A percentile compares a stretch with the other conserved stretches of the same genome.
Conservation (phyloP, 1,140 invertebrate genomes). For the Drosophila equinoxialis region DNA sequence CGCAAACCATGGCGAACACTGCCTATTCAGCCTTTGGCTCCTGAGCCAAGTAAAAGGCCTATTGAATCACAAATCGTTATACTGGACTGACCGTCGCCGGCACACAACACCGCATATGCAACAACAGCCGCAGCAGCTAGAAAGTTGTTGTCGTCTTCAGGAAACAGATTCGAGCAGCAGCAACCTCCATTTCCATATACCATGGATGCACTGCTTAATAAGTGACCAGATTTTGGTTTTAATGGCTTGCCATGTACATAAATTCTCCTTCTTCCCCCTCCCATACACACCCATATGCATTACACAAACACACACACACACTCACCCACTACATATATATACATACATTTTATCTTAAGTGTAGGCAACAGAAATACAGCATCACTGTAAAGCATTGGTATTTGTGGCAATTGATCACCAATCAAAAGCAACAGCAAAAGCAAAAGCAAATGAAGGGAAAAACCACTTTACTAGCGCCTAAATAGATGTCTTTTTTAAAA, state of each 20-base stretch:
- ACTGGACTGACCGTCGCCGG: conserved; percentile 86
- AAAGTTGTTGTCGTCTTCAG: conserved; percentile 69
- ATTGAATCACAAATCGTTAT: conserved; percentile 87
- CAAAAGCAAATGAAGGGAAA: conserved; percentile 21
- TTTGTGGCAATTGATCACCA: conserved; percentile 37
- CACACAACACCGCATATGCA: conserved; percentile 50
- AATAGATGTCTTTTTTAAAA: conserved; percentile 75
- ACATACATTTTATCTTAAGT: conserved; percentile 49
- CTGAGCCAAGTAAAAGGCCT: conserved; percentile 74
- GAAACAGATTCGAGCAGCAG: conserved; percentile 70
- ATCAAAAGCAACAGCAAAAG: conserved; percentile 56
- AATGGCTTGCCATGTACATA: conserved; percentile 79
- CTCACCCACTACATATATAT: conserved; percentile 32
- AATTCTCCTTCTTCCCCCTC: conserved; percentile 11
- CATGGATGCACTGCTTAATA: conserved; percentile 86
- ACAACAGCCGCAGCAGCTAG: conserved; percentile 33
- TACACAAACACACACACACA: conserved; percentile 19
- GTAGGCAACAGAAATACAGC: conserved; percentile 68
- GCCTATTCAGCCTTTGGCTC: conserved; percentile 68
- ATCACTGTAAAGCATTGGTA: conserved; percentile 65
- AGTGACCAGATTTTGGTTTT: conserved; percentile 70
- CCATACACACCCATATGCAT: conserved; percentile 26
- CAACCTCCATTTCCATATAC: conserved; percentile 85
- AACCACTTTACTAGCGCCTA: conserved; percentile 78
- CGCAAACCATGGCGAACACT: conserved; percentile 94